These are phyloP conservation scores for Dunckerocampus dactyliophorus DNA, from an alignment of 2,113 vertebrate genomes.

Conservation along the genomic window DNA sequence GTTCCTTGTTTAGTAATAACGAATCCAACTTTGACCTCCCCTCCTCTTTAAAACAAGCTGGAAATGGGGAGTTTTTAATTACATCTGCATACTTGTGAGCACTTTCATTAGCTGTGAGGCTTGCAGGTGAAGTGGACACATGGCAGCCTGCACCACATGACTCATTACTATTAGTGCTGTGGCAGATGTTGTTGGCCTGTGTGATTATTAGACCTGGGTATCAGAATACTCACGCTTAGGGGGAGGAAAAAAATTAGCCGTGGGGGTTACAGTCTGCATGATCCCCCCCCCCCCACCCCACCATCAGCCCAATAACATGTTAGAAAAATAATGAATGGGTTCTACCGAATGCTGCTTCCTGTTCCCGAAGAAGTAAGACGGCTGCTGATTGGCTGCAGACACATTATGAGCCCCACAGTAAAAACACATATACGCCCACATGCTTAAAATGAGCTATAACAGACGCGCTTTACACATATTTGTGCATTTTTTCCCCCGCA, in stretches of 20 bases:
- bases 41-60: not conserved
- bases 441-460: conserved; percentile 59
- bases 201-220: conserved; percentile 54
- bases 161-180: conserved; percentile 19
- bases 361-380: conserved; percentile 52
- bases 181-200: conserved; percentile 57
- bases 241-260: too few relatives aligned
- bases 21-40: too few relatives aligned
- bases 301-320: conserved; percentile 45
- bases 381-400: conserved; percentile 61
- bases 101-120: conserved; percentile 42
- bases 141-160: conserved; percentile 33
- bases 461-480: conserved; percentile 60
- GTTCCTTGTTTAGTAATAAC: too few relatives aligned
- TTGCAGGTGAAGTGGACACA: conserved; percentile 60
- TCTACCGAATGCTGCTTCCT: conserved; percentile 65
- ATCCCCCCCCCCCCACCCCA: conserved; percentile 34
- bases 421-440: conserved; percentile 3
- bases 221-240: conserved; percentile 54
- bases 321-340: conserved; percentile 67
- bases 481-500: conserved; percentile 14
- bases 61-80: conserved; percentile 26
- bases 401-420: conserved; percentile 51
- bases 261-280: too few relatives aligned
- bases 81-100: conserved; percentile 18